Evolutionary conservation across 2,113 vertebrate species (phyloP), one percentile per base, ranked within the genome.

Genomic region (Phalacrocorax carbo): DNA sequence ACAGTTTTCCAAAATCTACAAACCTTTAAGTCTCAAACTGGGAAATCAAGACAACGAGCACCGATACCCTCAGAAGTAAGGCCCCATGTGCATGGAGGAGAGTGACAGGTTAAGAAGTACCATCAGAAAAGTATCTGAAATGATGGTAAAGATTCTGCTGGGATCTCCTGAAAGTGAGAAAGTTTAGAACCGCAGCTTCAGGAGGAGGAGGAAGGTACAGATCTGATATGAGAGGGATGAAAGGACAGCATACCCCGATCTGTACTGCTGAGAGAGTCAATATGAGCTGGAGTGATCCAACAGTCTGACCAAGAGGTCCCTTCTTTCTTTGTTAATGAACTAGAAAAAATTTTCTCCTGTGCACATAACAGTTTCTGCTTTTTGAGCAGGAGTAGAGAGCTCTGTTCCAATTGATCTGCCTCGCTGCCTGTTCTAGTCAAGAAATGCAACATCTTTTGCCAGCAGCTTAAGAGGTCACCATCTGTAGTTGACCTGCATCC

Each of bases 71-170:
- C 32, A 62, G 66, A 40, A 38, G 12, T 10, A 68, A 58, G n/a
- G 57, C 6, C 20, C 29, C 1, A 0, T 22, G 32, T 8, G 18
- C 0, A 0, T 5, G 49, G 21, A 38, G 17, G 26, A 49, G 22
- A 84, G 64, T 20, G 10, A 34, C 40, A 71, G 19, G 18, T 36
- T 55, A 34, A 55, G 61, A 70, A 40, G 11, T 15, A 40, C 15
- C 32, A 60, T 18, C 10, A 61, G 71, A 61, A 85, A 66, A 61
- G 34, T 16, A 16, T 26, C 51, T 58, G 34, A 36, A 78, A 8
- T 34, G 12, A 76, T 57, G 66, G 34, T 8, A 7, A 79, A 11
- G 46, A 57, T 68, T 57, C 26, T 48, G n/a, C 86, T 87, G 34
- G 36, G 22, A 42, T 26, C 12, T 58, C 15, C 40, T 71, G 51